phyloP scores from a whole-genome alignment of 92 coral and sea anemone genomes.

The Umimayanthus chanpuru region DNA sequence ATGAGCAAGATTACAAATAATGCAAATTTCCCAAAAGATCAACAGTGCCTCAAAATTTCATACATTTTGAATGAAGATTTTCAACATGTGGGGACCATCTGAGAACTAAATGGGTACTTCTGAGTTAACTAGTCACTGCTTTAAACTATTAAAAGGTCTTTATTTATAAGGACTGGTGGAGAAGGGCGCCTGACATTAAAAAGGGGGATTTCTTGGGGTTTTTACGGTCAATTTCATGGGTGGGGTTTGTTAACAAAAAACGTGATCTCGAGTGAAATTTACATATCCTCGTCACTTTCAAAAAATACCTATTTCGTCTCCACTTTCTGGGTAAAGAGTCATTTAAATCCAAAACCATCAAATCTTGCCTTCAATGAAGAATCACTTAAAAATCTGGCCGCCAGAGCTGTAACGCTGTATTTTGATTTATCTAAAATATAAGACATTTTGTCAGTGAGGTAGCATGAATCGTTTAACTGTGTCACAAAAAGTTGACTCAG shows the following conservation, averaged over 20 bases:
- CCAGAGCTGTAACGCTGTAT: conserved; percentile 13
- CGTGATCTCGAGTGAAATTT: conserved; percentile 47
- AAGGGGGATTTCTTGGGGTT: conserved; percentile 37
- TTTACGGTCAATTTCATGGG: conserved; percentile 37
- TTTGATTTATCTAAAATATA: conserved; percentile 42
- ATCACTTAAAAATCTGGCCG: conserved; percentile 31
- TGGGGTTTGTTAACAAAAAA: conserved; percentile 46
- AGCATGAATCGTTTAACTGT: conserved; percentile 29
- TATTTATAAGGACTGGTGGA: conserved; percentile 5
- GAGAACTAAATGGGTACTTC: conserved; percentile 42
- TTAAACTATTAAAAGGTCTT: conserved; percentile 47
- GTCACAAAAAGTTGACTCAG: conserved; percentile 38
- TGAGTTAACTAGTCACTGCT: conserved; percentile 23
- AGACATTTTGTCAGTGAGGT: conserved; percentile 34
- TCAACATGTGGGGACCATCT: conserved; percentile 64
- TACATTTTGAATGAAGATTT: conserved; percentile 44
- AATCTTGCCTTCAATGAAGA: conserved; percentile 26
- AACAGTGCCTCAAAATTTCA: conserved; percentile 41
- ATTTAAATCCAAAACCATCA: conserved; percentile 34
- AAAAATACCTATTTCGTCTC: conserved; percentile 26
- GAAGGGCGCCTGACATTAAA: background rate
- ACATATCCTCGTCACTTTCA: conserved; percentile 48
- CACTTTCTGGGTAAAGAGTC: conserved; percentile 13
- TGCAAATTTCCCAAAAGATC: conserved; percentile 41
- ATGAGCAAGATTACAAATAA: background rate